phyloP scores from a whole-genome alignment of 2,113 vertebrate genomes.

The Rhea pennata region DNA sequence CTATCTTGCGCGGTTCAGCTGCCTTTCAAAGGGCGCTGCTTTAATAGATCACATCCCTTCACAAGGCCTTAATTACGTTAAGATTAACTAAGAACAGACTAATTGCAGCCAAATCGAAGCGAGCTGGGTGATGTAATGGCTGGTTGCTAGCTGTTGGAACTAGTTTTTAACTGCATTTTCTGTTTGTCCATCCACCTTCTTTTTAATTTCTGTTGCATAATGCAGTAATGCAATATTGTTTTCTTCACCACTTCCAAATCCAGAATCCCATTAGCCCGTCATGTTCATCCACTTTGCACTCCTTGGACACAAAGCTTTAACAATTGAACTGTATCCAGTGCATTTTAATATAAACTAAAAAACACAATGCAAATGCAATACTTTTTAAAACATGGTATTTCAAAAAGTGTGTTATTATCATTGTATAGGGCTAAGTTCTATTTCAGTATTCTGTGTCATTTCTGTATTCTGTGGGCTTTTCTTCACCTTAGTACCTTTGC shows the following conservation, averaged over 20 bases:
- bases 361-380: conserved; percentile 76
- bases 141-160: conserved; percentile 75
- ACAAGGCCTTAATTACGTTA: background rate
- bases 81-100: background rate
- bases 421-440: conserved; percentile 71
- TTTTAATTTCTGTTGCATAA: conserved; percentile 68
- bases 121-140: background rate
- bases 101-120: background rate
- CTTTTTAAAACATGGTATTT: conserved; percentile 72
- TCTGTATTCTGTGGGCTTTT: conserved; percentile 70
- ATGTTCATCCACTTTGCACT: conserved; percentile 71
- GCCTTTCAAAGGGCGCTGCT: background rate
- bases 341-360: conserved; percentile 74
- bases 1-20: background rate
- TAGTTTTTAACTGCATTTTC: conserved; percentile 72
- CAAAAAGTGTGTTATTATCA: conserved; percentile 52
- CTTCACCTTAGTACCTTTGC: conserved; percentile 65
- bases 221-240: conserved; percentile 66
- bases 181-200: conserved; percentile 64
- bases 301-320: conserved; percentile 77
- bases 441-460: conserved; percentile 69
- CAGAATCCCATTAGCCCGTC: conserved; percentile 35
- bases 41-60: background rate
- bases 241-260: conserved; percentile 59
- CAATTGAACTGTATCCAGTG: conserved; percentile 68